Conservation (phyloP, 2,797 vertebrate species). For the Falco cherrug region DNA sequence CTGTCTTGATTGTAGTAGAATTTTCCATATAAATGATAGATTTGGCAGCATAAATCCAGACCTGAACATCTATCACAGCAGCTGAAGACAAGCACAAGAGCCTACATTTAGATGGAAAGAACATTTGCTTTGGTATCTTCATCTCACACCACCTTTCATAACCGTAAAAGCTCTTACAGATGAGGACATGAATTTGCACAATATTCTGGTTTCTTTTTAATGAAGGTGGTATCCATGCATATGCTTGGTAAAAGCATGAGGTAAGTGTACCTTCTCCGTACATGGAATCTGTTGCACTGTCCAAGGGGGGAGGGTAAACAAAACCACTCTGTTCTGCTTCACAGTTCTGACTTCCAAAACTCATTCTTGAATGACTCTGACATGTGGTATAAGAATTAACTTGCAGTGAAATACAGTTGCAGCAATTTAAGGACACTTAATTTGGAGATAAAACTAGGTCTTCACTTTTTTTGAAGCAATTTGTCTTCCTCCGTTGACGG, state of each 20-base stretch:
- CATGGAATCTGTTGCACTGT: neutral
- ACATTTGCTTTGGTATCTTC: neutral
- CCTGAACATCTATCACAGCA: neutral
- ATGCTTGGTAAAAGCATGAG: neutral
- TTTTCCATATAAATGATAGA: neutral
- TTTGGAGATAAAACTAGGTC: neutral
- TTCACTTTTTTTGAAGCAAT: neutral
- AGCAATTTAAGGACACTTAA: neutral
- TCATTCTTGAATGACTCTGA: neutral
- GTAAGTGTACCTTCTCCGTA: accelerated
- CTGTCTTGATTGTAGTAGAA: neutral
- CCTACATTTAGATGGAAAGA: neutral
- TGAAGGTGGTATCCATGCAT: neutral
- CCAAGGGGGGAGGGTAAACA: neutral
- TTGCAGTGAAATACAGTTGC: neutral
- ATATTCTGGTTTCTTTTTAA: neutral
- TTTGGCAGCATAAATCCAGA: too few relatives aligned
- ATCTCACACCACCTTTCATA: neutral
- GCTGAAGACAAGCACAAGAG: neutral
- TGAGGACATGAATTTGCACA: neutral
- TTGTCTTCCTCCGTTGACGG: neutral
- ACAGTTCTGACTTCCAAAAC: neutral
- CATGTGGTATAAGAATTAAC: neutral
- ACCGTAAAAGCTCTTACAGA: neutral
- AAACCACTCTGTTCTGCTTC: neutral